Percentiles rank a stretch among this genome's conserved stretches.
phyloP scores from a whole-genome alignment of 2,797 vertebrate species.

The Coreius guichenoti region DNA sequence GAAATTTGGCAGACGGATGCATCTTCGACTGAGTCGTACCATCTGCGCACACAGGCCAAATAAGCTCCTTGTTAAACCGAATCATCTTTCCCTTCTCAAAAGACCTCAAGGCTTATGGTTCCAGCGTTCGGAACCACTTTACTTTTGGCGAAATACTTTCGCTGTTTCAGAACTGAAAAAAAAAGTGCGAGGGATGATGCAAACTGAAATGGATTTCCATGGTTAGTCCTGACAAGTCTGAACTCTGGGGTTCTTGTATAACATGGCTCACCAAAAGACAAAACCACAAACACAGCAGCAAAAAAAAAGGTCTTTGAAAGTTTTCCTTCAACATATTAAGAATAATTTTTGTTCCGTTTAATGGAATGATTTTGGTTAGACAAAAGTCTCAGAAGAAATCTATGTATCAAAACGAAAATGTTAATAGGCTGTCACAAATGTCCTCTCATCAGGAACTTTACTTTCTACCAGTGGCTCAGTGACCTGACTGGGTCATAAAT shows the following conservation, averaged over 20 bases:
- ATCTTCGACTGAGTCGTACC: conserved; percentile 42
- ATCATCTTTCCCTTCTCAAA: conserved; percentile 75
- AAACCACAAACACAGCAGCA: conserved; percentile 30
- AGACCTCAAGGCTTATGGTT: conserved; percentile 62
- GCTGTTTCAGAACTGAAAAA: conserved; percentile 57
- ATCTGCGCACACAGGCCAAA: conserved; percentile 59
- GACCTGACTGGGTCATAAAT: neutral
- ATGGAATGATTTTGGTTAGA: neutral
- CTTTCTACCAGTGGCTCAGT: neutral
- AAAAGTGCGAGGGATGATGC: conserved; percentile 51
- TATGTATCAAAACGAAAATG: neutral
- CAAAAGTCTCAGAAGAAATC: neutral
- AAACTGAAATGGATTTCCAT: conserved; percentile 63
- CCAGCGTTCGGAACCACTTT: conserved; percentile 72
- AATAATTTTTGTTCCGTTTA: conserved; percentile 21
- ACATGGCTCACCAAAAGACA: conserved; percentile 23
- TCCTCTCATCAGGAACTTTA: neutral
- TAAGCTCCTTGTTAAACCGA: conserved; percentile 75
- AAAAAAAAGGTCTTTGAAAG: conserved; percentile 10
- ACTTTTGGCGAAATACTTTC: conserved; percentile 72
- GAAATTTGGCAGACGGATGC: conserved; percentile 71
- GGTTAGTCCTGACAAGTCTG: conserved; percentile 47
- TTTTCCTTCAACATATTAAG: conserved; percentile 12
- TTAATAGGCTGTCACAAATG: neutral
- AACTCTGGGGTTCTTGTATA: conserved; percentile 41